phyloP scores from a whole-genome alignment of 2,888 invertebrate species.

The Graphium colonna region DNA sequence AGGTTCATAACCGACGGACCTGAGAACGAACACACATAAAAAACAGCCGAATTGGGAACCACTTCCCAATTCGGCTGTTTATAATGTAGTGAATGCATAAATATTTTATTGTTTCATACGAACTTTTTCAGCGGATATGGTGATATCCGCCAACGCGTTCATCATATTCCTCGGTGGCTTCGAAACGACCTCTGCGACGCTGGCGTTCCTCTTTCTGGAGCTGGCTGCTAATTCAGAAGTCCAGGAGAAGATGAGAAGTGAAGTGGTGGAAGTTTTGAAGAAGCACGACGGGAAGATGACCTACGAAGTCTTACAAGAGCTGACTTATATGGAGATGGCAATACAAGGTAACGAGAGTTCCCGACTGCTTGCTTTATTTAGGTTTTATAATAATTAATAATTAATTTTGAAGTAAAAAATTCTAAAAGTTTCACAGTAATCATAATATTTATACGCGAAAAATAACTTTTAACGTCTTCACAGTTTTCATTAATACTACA shows the following conservation, averaged over 20 bases:
- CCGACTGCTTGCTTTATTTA: not conserved
- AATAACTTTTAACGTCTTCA: no score
- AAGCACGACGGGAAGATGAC: slow-evolving; percentile 58
- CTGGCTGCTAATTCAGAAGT: slow-evolving; percentile 72
- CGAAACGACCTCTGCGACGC: slow-evolving; percentile 80
- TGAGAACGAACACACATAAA: no score
- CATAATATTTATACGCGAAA: no score
- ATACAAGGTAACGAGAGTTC: slow-evolving; percentile 58
- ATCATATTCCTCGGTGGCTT: slow-evolving; percentile 82
- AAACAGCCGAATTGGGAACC: no score
- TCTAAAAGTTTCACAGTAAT: no score
- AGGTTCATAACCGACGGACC: no score
- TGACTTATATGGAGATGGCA: slow-evolving; percentile 80
- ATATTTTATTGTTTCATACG: no score
- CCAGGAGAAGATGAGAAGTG: slow-evolving; percentile 72
- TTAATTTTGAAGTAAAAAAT: no score
- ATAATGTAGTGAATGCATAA: no score
- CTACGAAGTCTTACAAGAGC: slow-evolving; percentile 73
- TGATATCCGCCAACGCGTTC: slow-evolving; percentile 78
- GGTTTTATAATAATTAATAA: no score
- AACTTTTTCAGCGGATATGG: slow-evolving; percentile 73
- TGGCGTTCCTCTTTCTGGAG: slow-evolving; percentile 78
- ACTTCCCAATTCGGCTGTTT: no score
- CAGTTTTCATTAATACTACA: no score
- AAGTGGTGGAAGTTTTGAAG: slow-evolving; percentile 59